Evolutionary conservation across 2,113 vertebrate species (phyloP).

Genomic region (Oxygymnocypris stewartii): DNA sequence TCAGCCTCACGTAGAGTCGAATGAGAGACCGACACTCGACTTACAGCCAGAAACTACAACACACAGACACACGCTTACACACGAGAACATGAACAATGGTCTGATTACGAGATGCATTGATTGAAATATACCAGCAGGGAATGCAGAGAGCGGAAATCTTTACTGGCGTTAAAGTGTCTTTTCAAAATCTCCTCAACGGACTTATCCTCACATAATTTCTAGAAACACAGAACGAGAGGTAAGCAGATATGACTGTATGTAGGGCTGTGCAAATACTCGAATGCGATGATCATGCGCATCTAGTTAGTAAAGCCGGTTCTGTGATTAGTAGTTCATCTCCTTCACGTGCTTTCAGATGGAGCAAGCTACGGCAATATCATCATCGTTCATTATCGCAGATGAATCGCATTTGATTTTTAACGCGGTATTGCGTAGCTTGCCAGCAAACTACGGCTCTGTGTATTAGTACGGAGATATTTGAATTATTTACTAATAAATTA

Average conservation of each 20-base stretch:
- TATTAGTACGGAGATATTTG: too few species aligned
- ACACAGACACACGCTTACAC: background rate
- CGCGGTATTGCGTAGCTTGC: too few species aligned
- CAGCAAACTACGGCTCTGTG: too few species aligned
- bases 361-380: too few species aligned
- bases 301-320: too few species aligned
- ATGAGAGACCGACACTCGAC: slow-evolving; percentile 72
- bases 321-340: too few species aligned
- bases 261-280: background rate
- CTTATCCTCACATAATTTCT: slow-evolving; percentile 83
- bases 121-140: slow-evolving; percentile 77
- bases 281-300: too few species aligned
- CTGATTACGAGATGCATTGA: background rate
- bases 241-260: background rate
- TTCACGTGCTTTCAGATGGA: too few species aligned
- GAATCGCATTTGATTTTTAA: too few species aligned
- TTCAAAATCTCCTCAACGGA: slow-evolving; percentile 76
- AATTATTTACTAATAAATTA: too few species aligned
- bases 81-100: background rate
- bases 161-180: slow-evolving; percentile 82
- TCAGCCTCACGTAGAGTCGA: slow-evolving; percentile 75
- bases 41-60: slow-evolving; percentile 81
- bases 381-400: too few species aligned
- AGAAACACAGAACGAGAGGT: background rate
- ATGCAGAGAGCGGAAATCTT: slow-evolving; percentile 85